Evolutionary conservation across 2,113 vertebrate genomes (phyloP).

Genomic region (Brachypteracias leptosomus): DNA sequence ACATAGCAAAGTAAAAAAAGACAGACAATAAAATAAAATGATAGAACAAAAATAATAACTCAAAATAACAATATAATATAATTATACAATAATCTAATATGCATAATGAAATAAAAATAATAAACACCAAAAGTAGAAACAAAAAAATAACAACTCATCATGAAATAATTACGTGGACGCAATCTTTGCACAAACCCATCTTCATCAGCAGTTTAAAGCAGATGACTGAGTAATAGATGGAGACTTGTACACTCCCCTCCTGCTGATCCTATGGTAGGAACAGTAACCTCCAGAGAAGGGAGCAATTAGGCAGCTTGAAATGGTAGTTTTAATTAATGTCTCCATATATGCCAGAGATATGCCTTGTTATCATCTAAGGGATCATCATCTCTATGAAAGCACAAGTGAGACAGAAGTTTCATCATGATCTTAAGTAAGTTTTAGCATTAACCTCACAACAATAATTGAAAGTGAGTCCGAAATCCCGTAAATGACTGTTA

Average conservation of each 20-base stretch:
- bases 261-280: background rate
- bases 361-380: background rate
- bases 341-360: background rate
- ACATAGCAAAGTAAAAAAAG: background rate
- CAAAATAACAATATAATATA: background rate
- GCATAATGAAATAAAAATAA: background rate
- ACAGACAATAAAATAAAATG: background rate
- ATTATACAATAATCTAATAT: background rate
- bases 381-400: background rate
- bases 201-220: background rate
- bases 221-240: background rate
- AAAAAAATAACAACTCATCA: background rate
- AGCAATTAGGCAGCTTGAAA: background rate
- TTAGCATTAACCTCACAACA: background rate
- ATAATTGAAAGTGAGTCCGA: background rate
- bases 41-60: background rate
- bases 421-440: background rate
- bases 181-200: background rate
- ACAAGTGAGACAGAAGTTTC: background rate
- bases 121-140: background rate
- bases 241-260: background rate
- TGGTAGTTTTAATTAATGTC: background rate
- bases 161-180: background rate
- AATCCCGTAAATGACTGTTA: background rate
- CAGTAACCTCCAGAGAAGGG: background rate